phyloP scores from a whole-genome alignment of 2,888 invertebrate genomes.

The Rhogogaster chlorosoma region DNA sequence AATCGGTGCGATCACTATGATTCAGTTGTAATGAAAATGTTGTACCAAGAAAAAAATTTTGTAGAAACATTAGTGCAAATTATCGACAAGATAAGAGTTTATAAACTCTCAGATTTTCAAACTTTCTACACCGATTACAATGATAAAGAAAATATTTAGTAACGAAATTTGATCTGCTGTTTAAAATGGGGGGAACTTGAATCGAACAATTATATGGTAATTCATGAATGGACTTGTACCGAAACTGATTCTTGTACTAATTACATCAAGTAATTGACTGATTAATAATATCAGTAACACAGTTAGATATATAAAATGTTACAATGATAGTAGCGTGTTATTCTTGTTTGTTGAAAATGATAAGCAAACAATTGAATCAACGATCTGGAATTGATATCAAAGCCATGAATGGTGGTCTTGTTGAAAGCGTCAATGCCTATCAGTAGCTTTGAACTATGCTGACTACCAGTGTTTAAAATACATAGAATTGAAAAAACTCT shows the following conservation, averaged over 20 bases:
- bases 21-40: background rate
- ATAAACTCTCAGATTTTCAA: too few relatives aligned
- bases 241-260: background rate
- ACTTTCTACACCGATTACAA: too few relatives aligned
- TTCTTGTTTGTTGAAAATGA: background rate
- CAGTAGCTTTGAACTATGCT: background rate
- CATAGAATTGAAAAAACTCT: background rate
- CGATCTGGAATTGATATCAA: conserved; percentile 12
- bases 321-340: conserved; percentile 3
- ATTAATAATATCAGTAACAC: background rate
- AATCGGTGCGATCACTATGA: background rate
- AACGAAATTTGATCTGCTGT: background rate
- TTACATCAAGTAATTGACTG: background rate
- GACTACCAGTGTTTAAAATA: background rate
- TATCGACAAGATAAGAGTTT: background rate
- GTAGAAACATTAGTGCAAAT: background rate
- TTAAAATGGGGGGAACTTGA: background rate
- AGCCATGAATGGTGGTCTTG: conserved; percentile 8
- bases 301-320: background rate
- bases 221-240: background rate
- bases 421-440: background rate
- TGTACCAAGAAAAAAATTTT: background rate
- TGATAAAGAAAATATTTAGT: background rate
- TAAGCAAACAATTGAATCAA: conserved; percentile 17
- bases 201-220: background rate